Percentiles rank a stretch among this genome's conserved stretches.
These are phyloP conservation scores for Austrolebias charrua DNA, from an alignment of 2,797 vertebrate species.

Conservation along the genomic window DNA sequence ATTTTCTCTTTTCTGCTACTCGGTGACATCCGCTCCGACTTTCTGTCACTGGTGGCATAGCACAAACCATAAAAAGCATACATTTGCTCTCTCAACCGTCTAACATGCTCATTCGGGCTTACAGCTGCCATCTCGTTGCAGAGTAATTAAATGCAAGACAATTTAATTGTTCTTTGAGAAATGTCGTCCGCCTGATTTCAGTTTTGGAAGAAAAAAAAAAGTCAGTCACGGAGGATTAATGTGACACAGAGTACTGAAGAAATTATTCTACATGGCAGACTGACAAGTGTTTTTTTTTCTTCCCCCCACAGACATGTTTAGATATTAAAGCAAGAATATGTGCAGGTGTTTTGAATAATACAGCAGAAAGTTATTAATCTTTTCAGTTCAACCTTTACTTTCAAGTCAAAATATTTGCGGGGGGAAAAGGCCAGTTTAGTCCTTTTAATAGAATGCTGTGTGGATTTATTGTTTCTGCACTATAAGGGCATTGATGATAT, in stretches of 20 bases:
- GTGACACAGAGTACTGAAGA: conserved; percentile 32
- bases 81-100: conserved; percentile 27
- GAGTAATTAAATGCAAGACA: conserved; percentile 64
- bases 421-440: conserved; percentile 6
- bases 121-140: conserved; percentile 40
- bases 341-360: conserved; percentile 17
- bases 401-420: conserved; percentile 11
- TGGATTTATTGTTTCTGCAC: conserved; percentile 2
- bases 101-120: conserved; percentile 33
- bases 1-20: conserved; percentile 19
- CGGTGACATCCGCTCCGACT: conserved; percentile 20
- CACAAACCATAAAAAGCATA: conserved; percentile 15
- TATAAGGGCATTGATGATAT: conserved; percentile 1
- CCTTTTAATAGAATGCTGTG: neutral
- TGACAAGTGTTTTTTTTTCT: conserved; percentile 16
- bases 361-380: conserved; percentile 14
- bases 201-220: conserved; percentile 35
- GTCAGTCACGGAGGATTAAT: conserved; percentile 55
- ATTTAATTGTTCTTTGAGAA: conserved; percentile 59
- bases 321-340: conserved; percentile 10
- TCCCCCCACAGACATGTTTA: conserved; percentile 13
- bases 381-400: conserved; percentile 15
- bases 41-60: conserved; percentile 13
- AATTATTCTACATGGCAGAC: conserved; percentile 27
- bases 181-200: conserved; percentile 41